phyloP scores from a whole-genome alignment of 2,888 invertebrate genomes.

The Drosophila paracracens region DNA sequence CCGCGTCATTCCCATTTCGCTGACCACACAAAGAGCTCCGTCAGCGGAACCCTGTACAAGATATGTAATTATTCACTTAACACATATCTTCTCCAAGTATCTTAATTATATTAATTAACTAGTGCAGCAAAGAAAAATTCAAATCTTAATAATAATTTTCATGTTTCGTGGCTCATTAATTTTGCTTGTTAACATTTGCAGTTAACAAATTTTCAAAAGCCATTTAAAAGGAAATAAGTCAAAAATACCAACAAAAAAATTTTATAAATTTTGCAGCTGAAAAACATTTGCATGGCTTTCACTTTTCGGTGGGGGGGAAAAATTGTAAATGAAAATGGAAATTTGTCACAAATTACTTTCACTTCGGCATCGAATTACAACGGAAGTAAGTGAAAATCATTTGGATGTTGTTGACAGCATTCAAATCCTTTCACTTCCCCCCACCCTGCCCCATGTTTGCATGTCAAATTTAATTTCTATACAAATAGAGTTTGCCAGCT shows the following conservation, averaged over 20 bases:
- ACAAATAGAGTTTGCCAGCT: slow-evolving; percentile 63
- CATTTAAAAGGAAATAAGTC: slow-evolving; percentile 26
- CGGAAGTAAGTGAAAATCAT: slow-evolving; percentile 39
- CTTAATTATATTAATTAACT: slow-evolving; percentile 54
- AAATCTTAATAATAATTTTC: slow-evolving; percentile 40
- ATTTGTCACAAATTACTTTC: slow-evolving; percentile 81
- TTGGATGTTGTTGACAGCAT: slow-evolving; percentile 47
- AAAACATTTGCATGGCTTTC: slow-evolving; percentile 79
- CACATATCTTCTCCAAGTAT: slow-evolving; percentile 68
- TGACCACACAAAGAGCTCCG: neutral
- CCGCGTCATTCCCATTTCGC: neutral
- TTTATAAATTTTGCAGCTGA: slow-evolving; percentile 50
- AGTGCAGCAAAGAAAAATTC: slow-evolving; percentile 15
- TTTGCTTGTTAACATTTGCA: slow-evolving; percentile 77
- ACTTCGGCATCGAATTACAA: slow-evolving; percentile 60
- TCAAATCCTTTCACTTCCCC: slow-evolving; percentile 68
- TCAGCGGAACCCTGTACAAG: neutral
- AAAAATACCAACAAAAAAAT: slow-evolving; percentile 15
- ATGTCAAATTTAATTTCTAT: slow-evolving; percentile 80
- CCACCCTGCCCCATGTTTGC: slow-evolving; percentile 62
- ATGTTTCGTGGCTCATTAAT: slow-evolving; percentile 73
- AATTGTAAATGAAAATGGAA: slow-evolving; percentile 50
- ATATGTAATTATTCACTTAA: slow-evolving; percentile 72
- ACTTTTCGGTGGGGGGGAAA: slow-evolving; percentile 36
- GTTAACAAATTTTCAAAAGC: slow-evolving; percentile 59